Evolutionary conservation across 2,888 invertebrate genomes (phyloP).

Genomic region (Apantesis nais): DNA sequence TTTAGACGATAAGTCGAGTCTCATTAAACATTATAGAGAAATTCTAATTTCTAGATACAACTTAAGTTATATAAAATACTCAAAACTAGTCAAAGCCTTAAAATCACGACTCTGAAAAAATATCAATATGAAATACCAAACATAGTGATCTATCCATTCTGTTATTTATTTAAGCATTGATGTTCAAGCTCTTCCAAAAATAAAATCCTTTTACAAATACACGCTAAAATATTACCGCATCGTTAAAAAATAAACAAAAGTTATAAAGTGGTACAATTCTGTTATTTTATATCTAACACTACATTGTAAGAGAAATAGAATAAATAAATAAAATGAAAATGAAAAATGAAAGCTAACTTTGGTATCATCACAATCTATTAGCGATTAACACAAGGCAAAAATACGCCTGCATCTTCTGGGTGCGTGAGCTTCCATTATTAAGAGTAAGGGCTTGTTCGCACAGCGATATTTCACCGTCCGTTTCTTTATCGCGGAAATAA

Average conservation of each 20-base stretch:
- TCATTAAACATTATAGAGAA: too few relatives aligned
- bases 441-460: too few relatives aligned
- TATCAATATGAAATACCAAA: neutral
- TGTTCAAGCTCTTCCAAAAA: neutral
- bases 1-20: too few relatives aligned
- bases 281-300: too few relatives aligned
- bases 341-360: neutral
- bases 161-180: neutral
- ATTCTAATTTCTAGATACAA: too few relatives aligned
- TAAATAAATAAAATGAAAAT: too few relatives aligned
- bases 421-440: slow-evolving; percentile 50
- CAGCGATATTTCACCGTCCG: too few relatives aligned
- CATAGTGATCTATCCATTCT: neutral
- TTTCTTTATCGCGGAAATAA: too few relatives aligned
- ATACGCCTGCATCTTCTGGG: slow-evolving; percentile 34
- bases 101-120: neutral
- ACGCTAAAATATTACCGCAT: neutral
- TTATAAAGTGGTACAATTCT: neutral
- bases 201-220: neutral
- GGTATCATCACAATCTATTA: slow-evolving; percentile 21
- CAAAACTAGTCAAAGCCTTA: neutral
- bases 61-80: too few relatives aligned
- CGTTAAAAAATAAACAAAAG: neutral
- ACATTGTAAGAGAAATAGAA: too few relatives aligned
- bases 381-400: slow-evolving; percentile 26